A percentile compares a stretch with the other conserved stretches of the same genome.
Conservation (phyloP, 1,140 invertebrate genomes). For the Phocides pigmalion region DNA sequence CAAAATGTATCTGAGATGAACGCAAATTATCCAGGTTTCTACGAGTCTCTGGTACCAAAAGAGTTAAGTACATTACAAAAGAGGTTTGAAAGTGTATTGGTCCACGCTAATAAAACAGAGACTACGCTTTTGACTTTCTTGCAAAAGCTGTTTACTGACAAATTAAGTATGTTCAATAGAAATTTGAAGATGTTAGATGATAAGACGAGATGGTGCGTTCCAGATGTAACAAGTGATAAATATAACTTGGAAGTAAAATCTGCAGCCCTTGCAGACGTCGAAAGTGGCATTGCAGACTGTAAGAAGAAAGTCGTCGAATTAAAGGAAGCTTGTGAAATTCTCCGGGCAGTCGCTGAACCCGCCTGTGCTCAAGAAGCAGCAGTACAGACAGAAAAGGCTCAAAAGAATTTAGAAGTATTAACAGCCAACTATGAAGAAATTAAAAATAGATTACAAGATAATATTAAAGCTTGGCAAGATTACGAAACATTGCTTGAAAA, state of each 20-base stretch:
- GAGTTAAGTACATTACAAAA: slow-evolving; percentile 91
- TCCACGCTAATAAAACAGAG: slow-evolving; percentile 92
- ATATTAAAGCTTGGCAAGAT: slow-evolving; percentile 91
- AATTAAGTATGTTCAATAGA: slow-evolving; percentile 91
- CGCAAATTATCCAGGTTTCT: slow-evolving; percentile 91
- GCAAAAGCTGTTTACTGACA: slow-evolving; percentile 94
- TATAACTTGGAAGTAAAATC: slow-evolving; percentile 97
- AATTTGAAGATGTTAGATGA: slow-evolving; percentile 92
- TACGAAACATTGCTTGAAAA: slow-evolving; percentile 92
- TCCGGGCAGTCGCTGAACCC: slow-evolving; percentile 88
- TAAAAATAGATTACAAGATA: slow-evolving; percentile 88
- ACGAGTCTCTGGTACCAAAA: slow-evolving; percentile 90
- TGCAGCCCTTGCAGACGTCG: slow-evolving; percentile 91
- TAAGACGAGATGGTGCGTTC: slow-evolving; percentile 96
- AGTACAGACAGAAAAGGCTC: slow-evolving; percentile 86
- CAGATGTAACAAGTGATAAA: slow-evolving; percentile 93
- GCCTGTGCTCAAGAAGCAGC: slow-evolving; percentile 86
- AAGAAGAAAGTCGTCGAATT: slow-evolving; percentile 86
- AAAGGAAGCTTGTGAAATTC: slow-evolving; percentile 87
- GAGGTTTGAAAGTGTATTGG: slow-evolving; percentile 88
- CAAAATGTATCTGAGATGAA: slow-evolving; percentile 89
- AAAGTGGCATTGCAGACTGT: slow-evolving; percentile 89
- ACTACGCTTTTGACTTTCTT: slow-evolving; percentile 91
- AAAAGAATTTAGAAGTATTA: slow-evolving; percentile 88
- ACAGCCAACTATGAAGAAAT: slow-evolving; percentile 88